These are phyloP conservation scores for Nannospalax galili DNA, from an alignment of 2,113 vertebrate genomes.

Conservation along the genomic window DNA sequence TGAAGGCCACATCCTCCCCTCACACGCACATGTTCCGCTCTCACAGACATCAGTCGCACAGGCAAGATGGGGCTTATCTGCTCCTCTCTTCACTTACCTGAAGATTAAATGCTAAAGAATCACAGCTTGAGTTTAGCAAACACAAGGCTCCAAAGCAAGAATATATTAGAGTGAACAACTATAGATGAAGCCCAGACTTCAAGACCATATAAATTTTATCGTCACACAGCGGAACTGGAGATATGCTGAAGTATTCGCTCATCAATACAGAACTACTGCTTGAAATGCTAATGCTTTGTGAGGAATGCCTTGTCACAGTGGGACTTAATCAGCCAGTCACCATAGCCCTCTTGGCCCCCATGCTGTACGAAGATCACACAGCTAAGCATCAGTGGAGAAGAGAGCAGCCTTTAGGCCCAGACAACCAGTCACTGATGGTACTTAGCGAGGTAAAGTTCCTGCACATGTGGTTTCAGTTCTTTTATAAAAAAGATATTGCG, in stretches of 20 bases:
- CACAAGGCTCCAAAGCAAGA: not conserved
- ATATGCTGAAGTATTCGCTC: constrained; percentile 11
- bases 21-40: constrained; percentile 34
- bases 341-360: not conserved
- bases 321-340: not conserved
- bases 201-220: constrained; percentile 18
- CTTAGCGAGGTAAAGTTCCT: not conserved
- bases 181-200: not conserved
- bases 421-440: not conserved
- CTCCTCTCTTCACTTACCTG: not conserved
- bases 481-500: not conserved
- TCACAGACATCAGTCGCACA: constrained; percentile 32
- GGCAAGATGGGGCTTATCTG: not conserved
- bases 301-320: not conserved
- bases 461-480: not conserved
- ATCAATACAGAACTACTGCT: not conserved
- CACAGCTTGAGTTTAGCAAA: constrained; percentile 3
- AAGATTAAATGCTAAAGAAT: constrained; percentile 13
- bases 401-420: not conserved
- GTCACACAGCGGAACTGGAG: not conserved
- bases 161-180: not conserved
- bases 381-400: not conserved
- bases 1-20: constrained; percentile 53
- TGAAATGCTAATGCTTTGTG: constrained; percentile 22
- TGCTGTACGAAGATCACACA: not conserved